Percentiles rank a stretch among this genome's conserved stretches.
phyloP scores from a whole-genome alignment of 2,888 invertebrate genomes.

The Auanema freiburgensis region DNA sequence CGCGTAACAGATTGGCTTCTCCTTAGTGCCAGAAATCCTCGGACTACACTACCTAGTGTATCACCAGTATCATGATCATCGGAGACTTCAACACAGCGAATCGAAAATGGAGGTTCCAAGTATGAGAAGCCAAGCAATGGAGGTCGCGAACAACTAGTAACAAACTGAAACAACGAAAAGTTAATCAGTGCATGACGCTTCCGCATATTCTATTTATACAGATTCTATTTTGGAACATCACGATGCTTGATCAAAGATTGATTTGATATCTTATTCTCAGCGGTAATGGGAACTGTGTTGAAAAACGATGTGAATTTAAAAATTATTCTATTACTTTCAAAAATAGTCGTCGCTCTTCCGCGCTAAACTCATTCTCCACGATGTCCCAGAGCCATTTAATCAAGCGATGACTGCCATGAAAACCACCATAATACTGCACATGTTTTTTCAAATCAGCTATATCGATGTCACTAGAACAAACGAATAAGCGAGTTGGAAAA shows the following conservation, averaged over 20 bases:
- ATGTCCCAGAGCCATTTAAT: constrained; percentile 99
- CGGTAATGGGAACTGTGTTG: too few species aligned
- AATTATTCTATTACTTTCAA: constrained; percentile 73
- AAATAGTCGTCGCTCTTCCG: constrained; percentile 88
- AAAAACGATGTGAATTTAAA: background rate
- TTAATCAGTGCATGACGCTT: constrained; percentile 76
- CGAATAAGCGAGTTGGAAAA: background rate
- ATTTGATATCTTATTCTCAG: background rate
- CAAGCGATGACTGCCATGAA: constrained; percentile 87
- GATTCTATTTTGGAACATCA: too few species aligned
- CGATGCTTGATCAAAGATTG: too few species aligned
- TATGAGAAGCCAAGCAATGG: constrained; percentile 95
- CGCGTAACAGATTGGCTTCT: constrained; percentile 81
- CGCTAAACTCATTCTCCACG: constrained; percentile 87
- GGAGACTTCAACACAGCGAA: constrained; percentile 96
- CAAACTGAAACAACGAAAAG: constrained; percentile 80
- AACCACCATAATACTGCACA: constrained; percentile 98
- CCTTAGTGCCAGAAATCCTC: constrained; percentile 95
- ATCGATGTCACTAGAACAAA: constrained; percentile 80
- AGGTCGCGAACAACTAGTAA: constrained; percentile 94
- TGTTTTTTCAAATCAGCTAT: constrained; percentile 83
- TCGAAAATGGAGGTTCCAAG: constrained; percentile 90
- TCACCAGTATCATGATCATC: constrained; percentile 77
- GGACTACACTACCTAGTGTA: constrained; percentile 84
- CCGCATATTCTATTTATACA: too few species aligned